These are phyloP conservation scores for Meliscaeva auricollis DNA, from an alignment of 2,888 invertebrate genomes.

Conservation along the genomic window DNA sequence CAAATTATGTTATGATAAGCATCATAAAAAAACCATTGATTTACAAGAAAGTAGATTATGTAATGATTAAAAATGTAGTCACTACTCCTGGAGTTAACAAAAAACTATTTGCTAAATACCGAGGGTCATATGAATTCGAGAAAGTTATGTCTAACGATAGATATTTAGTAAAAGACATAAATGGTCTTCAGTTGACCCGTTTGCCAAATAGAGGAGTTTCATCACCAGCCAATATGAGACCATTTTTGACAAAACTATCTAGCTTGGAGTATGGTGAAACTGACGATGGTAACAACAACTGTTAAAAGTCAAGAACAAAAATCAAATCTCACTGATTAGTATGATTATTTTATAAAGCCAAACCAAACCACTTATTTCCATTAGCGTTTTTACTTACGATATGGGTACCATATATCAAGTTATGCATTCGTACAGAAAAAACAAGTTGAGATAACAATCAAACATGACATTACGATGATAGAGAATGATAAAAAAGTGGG, in stretches of 20 bases:
- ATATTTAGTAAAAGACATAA: background rate
- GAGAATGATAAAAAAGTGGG: too few species aligned
- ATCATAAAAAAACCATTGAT: conserved; percentile 13
- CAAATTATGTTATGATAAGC: conserved; percentile 15
- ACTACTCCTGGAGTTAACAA: conserved; percentile 6
- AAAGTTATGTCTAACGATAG: conserved; percentile 12
- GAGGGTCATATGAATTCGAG: conserved; percentile 1
- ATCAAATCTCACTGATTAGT: background rate
- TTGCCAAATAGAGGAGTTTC: conserved; percentile 1
- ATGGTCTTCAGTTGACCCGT: background rate
- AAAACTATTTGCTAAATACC: conserved; percentile 3
- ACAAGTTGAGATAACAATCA: too few species aligned
- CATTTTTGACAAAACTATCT: background rate
- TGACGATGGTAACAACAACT: background rate
- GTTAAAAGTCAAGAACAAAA: background rate
- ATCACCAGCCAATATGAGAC: conserved; percentile 10
- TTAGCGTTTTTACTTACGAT: too few species aligned
- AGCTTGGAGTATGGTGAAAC: conserved; percentile 2
- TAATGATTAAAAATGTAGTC: background rate
- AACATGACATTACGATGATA: too few species aligned
- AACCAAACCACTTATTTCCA: too few species aligned
- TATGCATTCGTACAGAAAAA: too few species aligned
- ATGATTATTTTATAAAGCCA: too few species aligned
- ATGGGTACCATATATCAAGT: too few species aligned
- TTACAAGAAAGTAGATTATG: conserved; percentile 16